Evolutionary conservation across 2,888 invertebrate genomes (phyloP).

Genomic region (Agrochola macilenta): DNA sequence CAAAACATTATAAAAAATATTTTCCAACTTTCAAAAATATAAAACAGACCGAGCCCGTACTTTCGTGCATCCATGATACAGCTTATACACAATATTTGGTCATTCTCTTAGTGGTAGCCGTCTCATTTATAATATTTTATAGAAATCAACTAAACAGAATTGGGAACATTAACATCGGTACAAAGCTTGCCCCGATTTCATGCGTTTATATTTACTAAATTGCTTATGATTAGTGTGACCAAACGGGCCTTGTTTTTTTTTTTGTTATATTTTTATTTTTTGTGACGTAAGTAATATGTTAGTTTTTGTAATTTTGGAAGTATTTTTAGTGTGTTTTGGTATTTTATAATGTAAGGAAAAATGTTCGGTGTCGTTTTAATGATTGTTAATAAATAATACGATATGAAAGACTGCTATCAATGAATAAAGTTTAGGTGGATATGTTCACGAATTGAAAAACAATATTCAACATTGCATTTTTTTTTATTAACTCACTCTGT

Average conservation of each 20-base stretch:
- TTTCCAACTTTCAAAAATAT: not conserved
- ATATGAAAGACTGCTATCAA: not conserved
- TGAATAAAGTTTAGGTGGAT: not conserved
- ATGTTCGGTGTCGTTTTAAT: slow-evolving; percentile 30
- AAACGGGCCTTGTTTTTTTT: slow-evolving; percentile 68
- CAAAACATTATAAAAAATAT: not conserved
- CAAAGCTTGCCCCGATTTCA: slow-evolving; percentile 84
- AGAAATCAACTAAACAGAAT: slow-evolving; percentile 90
- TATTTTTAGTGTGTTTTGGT: slow-evolving; percentile 59
- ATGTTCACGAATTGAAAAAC: not conserved
- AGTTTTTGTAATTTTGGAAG: slow-evolving; percentile 66
- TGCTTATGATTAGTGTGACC: slow-evolving; percentile 84
- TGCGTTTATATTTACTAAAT: slow-evolving; percentile 85
- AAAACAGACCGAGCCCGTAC: slow-evolving; percentile 46
- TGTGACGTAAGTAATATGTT: slow-evolving; percentile 66
- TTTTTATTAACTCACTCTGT: not conserved
- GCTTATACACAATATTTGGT: slow-evolving; percentile 87
- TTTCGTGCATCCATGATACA: slow-evolving; percentile 74
- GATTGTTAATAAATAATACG: slow-evolving; percentile 20
- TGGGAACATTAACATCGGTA: slow-evolving; percentile 87
- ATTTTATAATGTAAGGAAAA: slow-evolving; percentile 45
- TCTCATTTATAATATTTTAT: slow-evolving; percentile 90
- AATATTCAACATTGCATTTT: not conserved
- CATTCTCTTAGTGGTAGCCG: slow-evolving; percentile 90
- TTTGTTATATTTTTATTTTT: slow-evolving; percentile 58